Conservation (phyloP, 2,113 vertebrate genomes). For the Notothenia rossii region DNA sequence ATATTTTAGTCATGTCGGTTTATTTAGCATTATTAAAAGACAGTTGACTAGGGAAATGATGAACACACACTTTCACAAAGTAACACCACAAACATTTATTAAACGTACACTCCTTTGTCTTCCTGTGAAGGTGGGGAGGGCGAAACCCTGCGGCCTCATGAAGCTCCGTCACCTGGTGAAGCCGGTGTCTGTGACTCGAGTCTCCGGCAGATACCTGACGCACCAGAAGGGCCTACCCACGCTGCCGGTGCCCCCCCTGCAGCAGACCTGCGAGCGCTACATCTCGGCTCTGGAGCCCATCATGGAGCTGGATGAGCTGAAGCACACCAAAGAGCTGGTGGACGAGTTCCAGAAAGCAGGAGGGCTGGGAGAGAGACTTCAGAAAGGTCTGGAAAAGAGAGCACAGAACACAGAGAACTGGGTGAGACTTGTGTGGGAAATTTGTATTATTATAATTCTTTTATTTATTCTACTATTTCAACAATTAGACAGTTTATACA, state of each 20-base stretch:
- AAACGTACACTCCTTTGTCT: neutral
- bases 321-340: slow-evolving; percentile 86
- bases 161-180: slow-evolving; percentile 88
- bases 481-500: too few species aligned
- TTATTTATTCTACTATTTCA: too few species aligned
- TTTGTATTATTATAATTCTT: too few species aligned
- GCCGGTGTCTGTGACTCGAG: slow-evolving; percentile 83
- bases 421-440: slow-evolving; percentile 81
- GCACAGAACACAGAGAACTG: slow-evolving; percentile 90
- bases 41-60: neutral
- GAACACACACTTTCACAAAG: neutral
- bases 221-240: slow-evolving; percentile 91
- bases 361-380: slow-evolving; percentile 91
- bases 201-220: slow-evolving; percentile 86
- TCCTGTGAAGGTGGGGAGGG: slow-evolving; percentile 76
- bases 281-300: slow-evolving; percentile 90
- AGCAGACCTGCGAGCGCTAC: slow-evolving; percentile 93
- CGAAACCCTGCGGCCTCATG: slow-evolving; percentile 81
- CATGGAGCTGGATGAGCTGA: slow-evolving; percentile 88
- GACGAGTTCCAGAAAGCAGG: slow-evolving; percentile 88
- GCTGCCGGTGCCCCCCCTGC: slow-evolving; percentile 90
- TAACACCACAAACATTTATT: neutral
- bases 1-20: too few species aligned
- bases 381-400: slow-evolving; percentile 91
- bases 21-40: too few species aligned